These are phyloP conservation scores for Agrilus mali DNA, from an alignment of 2,888 invertebrate species.

Conservation along the genomic window DNA sequence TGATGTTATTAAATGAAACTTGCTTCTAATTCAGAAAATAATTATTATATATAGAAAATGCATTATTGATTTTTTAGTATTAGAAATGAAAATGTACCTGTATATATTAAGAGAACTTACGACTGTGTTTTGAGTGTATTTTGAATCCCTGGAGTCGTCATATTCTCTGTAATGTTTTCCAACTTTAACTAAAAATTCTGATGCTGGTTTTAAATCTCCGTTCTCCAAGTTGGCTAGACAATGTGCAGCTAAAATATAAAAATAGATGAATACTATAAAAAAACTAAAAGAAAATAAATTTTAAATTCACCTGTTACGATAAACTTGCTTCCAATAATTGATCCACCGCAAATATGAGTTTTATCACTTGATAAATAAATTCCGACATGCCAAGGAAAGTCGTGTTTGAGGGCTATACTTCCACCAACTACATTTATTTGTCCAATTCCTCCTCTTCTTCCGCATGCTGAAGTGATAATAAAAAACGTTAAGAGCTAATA, in stretches of 20 bases:
- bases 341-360: conserved; percentile 23
- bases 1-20: no score
- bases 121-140: conserved; percentile 1
- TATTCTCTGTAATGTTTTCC: conserved; percentile 24
- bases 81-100: no score
- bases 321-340: conserved; percentile 19
- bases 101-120: background rate
- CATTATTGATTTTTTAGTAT: no score
- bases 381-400: conserved; percentile 24
- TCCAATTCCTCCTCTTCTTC: conserved; percentile 20
- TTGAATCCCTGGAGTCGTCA: conserved; percentile 17
- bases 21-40: no score
- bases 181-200: conserved; percentile 17
- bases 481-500: background rate
- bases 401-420: background rate
- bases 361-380: conserved; percentile 15
- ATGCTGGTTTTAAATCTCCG: conserved; percentile 1
- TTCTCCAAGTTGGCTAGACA: conserved; percentile 20
- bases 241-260: conserved; percentile 23
- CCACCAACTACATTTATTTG: conserved; percentile 3
- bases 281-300: conserved; percentile 1
- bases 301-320: conserved; percentile 21
- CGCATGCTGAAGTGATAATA: conserved; percentile 22
- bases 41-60: no score
- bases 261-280: background rate